Evolutionary conservation across 2,888 invertebrate genomes (phyloP).

Genomic region (Lysandra coridon): DNA sequence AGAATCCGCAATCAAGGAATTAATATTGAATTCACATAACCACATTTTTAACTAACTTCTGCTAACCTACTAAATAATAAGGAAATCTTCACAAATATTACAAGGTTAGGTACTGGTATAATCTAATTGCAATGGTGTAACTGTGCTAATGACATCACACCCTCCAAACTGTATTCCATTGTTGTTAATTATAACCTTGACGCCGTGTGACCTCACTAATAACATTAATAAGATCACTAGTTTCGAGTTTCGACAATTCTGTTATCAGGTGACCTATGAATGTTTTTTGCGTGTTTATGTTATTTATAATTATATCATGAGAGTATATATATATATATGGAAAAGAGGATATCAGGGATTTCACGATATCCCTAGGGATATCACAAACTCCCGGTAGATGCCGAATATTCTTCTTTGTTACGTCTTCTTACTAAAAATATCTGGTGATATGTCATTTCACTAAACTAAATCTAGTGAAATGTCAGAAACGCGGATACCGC

Average conservation of each 20-base stretch:
- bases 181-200: slow-evolving; percentile 54
- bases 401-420: too few species aligned
- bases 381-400: too few species aligned
- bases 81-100: background rate
- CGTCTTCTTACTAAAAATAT: too few species aligned
- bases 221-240: slow-evolving; percentile 1
- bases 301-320: background rate
- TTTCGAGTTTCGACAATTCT: background rate
- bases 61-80: background rate
- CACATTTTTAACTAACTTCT: too few species aligned
- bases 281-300: background rate
- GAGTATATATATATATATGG: background rate
- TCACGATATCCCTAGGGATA: too few species aligned
- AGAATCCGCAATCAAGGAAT: too few species aligned
- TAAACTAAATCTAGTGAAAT: too few species aligned
- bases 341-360: too few species aligned
- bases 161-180: slow-evolving; percentile 53
- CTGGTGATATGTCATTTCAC: too few species aligned
- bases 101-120: slow-evolving; percentile 15
- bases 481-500: too few species aligned
- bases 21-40: too few species aligned
- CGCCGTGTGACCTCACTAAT: background rate
- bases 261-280: slow-evolving; percentile 12
- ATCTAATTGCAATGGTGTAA: slow-evolving; percentile 55
- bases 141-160: slow-evolving; percentile 67